Percentiles rank a stretch among this genome's conserved stretches.
phyloP scores from a whole-genome alignment of 1,140 invertebrate genomes.

The Conus ventricosus region DNA sequence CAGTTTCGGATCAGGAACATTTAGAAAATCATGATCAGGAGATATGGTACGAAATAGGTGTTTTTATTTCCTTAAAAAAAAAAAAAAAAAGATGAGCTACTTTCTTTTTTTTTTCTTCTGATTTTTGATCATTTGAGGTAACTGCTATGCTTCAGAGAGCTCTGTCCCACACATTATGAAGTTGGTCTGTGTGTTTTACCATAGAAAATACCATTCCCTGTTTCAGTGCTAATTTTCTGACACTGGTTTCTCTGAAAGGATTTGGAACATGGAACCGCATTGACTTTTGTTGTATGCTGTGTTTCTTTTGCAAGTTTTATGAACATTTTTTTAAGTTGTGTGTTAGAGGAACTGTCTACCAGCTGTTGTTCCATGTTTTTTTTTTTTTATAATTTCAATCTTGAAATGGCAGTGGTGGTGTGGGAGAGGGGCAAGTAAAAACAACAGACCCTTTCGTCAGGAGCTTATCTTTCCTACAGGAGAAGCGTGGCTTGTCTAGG shows the following conservation, averaged over 20 bases:
- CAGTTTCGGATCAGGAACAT: too few relatives aligned
- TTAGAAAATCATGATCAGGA: too few relatives aligned
- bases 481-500: not conserved
- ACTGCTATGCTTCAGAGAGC: not conserved
- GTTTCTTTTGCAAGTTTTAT: too few relatives aligned
- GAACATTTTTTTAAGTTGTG: not conserved
- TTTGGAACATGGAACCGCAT: not conserved
- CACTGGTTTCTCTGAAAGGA: not conserved
- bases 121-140: not conserved
- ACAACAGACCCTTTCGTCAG: not conserved
- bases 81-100: not conserved
- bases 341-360: not conserved
- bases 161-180: not conserved
- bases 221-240: not conserved
- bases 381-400: not conserved
- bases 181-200: not conserved
- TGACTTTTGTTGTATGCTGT: not conserved
- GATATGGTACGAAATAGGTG: too few relatives aligned
- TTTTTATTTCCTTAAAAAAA: too few relatives aligned
- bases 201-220: not conserved
- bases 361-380: not conserved
- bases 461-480: not conserved
- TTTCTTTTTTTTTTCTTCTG: not conserved
- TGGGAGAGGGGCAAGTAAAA: not conserved
- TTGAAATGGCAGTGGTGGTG: not conserved